Percentiles rank a stretch among this genome's conserved stretches.
phyloP scores from a whole-genome alignment of 92 coral and sea anemone genomes.

The Porites rus region DNA sequence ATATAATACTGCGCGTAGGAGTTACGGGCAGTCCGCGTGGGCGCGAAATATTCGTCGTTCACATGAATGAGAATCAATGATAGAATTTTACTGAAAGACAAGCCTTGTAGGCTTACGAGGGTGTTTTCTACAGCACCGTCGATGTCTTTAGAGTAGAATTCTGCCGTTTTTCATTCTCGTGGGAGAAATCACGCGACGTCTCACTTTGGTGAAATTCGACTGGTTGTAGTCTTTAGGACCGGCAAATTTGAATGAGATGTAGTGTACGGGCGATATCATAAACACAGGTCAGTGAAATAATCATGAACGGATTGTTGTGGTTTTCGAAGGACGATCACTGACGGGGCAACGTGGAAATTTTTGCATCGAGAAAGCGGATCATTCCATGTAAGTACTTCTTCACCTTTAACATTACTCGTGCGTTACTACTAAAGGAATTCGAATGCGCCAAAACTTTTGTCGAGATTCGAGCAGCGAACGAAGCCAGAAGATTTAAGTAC shows the following conservation, averaged over 20 bases:
- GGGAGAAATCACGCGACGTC: background rate
- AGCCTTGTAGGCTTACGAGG: slow-evolving; percentile 17
- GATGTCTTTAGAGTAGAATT: slow-evolving; percentile 13
- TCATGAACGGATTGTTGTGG: slow-evolving; percentile 12
- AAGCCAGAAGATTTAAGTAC: background rate
- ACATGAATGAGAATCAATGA: slow-evolving; percentile 33
- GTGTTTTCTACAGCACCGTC: background rate
- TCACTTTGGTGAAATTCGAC: background rate
- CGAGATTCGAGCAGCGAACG: background rate
- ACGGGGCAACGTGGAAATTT: background rate
- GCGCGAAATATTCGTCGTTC: background rate
- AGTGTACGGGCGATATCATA: background rate
- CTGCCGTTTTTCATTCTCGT: slow-evolving; percentile 41
- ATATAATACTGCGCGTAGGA: slow-evolving; percentile 33
- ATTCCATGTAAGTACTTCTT: slow-evolving; percentile 25
- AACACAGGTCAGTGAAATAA: background rate
- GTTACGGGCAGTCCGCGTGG: slow-evolving; percentile 15
- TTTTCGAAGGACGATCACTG: slow-evolving; percentile 18
- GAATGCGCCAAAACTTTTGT: background rate
- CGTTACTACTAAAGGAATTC: slow-evolving; percentile 1
- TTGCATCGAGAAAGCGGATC: background rate
- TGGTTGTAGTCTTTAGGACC: slow-evolving; percentile 17
- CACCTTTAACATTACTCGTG: background rate
- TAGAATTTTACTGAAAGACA: slow-evolving; percentile 39
- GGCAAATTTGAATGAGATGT: slow-evolving; percentile 73